These are phyloP conservation scores for Drosophila demipolita DNA, from an alignment of 2,888 invertebrate genomes.

Conservation along the genomic window DNA sequence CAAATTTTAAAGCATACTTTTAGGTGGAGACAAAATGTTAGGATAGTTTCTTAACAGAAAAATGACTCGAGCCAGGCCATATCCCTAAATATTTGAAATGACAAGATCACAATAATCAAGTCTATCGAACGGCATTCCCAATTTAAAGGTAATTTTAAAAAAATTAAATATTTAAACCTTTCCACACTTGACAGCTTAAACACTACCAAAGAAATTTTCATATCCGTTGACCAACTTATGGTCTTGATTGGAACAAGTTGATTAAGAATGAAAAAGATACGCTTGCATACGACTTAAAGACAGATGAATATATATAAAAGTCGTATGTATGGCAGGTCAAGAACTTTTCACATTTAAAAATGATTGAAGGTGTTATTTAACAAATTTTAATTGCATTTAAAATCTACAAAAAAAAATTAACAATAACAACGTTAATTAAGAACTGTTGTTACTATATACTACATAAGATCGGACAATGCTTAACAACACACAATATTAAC, in stretches of 20 bases:
- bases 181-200: neutral
- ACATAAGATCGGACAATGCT: slow-evolving; percentile 22
- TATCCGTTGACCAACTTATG: neutral
- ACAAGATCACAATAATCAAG: neutral
- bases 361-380: slow-evolving; percentile 9
- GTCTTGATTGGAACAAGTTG: neutral
- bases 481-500: slow-evolving; percentile 42
- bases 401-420: slow-evolving; percentile 22
- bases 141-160: neutral
- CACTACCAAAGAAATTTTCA: neutral
- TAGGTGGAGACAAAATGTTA: neutral
- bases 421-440: slow-evolving; percentile 32
- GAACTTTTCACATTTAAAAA: neutral
- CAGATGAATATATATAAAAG: neutral
- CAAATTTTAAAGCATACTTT: neutral
- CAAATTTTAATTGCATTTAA: slow-evolving; percentile 19
- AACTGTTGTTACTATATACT: slow-evolving; percentile 12
- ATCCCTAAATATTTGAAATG: neutral
- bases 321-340: neutral
- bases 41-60: neutral
- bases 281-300: neutral
- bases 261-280: neutral
- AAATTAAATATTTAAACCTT: neutral
- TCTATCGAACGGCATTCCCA: too few relatives aligned
- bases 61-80: neutral